Evolutionary conservation across 2,113 vertebrate species (phyloP), one percentile per base, ranked within the genome.

Genomic region (Galemys pyrenaicus): DNA sequence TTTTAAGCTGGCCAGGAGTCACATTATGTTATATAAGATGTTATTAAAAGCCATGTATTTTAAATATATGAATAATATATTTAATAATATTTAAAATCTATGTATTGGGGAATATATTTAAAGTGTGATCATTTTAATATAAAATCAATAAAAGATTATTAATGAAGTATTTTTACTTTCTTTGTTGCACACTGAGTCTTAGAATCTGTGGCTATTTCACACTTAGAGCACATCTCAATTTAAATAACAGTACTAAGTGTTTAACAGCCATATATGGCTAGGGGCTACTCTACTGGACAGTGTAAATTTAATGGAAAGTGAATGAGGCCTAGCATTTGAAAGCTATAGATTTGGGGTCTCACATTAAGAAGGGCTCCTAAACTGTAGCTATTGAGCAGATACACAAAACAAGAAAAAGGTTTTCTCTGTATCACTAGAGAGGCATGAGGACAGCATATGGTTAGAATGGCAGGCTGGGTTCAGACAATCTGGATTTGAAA

Each of bases 81-180:
- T n/a, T n/a, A n/a, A n/a, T n/a, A n/a, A n/a, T n/a, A n/a, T n/a
- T n/a, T n/a, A n/a, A n/a, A n/a, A n/a, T n/a, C n/a, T n/a, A n/a
- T n/a, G n/a, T n/a, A n/a, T n/a, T n/a, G n/a, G n/a, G n/a, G n/a
- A 24, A 60, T n/a, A 64, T 49, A 83, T 77, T 85, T 67, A 67
- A 79, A 90, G 56, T 81, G 70, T 88, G 74, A 88, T 12, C 32
- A 84, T 74, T 94, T 89, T 19, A 78, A 41, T 4, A 67, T 26
- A 41, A 94, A 85, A 81, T 62, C 73, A 67, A 22, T n/a, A 75
- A 44, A 17, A 73, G 78, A 73, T 46, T 81, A 81, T n/a, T 58
- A 58, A 67, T 70, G 68, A 67, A 17, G 41, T 62, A 41, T 46
- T 92, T 65, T 64, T 3, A 26, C 32, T 58, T 16, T 58, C 13